A percentile compares a stretch with the other conserved stretches of the same genome.
These are phyloP conservation scores for Tricholauxania praeusta DNA, from an alignment of 2,888 invertebrate species.

Conservation along the genomic window DNA sequence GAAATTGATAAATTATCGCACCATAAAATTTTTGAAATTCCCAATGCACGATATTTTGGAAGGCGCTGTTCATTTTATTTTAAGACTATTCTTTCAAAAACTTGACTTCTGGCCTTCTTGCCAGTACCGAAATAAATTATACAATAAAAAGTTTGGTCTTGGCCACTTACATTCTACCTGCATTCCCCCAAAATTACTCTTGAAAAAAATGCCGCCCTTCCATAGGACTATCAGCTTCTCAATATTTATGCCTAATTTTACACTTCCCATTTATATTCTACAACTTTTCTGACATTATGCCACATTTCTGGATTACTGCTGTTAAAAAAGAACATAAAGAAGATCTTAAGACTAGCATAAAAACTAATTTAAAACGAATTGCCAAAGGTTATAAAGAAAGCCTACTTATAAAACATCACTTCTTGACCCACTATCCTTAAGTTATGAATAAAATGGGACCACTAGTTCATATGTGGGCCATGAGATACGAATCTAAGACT, in stretches of 20 bases:
- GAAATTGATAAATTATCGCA: conserved; percentile 20
- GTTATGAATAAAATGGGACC: conserved; percentile 10
- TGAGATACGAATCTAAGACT: conserved; percentile 11
- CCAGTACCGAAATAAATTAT: conserved; percentile 19
- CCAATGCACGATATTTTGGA: conserved; percentile 34
- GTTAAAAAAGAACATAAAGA: not conserved
- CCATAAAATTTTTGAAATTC: conserved; percentile 28
- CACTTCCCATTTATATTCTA: conserved; percentile 10
- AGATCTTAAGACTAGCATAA: not conserved
- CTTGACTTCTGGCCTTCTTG: too few species aligned
- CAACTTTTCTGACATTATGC: not conserved
- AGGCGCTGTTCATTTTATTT: conserved; percentile 19
- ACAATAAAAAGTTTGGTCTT: conserved; percentile 31
- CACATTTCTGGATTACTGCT: conserved; percentile 3
- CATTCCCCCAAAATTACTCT: conserved; percentile 8
- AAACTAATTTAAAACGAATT: not conserved
- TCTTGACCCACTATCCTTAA: conserved; percentile 8
- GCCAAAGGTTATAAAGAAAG: conserved; percentile 7
- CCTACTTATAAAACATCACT: conserved; percentile 13
- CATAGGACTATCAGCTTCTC: conserved; percentile 27
- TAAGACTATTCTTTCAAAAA: conserved; percentile 15
- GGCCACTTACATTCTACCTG: conserved; percentile 17
- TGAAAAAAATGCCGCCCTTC: conserved; percentile 6
- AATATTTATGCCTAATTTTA: conserved; percentile 27
- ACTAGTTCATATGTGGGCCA: conserved; percentile 15